Percentiles rank a stretch among this genome's conserved stretches.
phyloP scores from a whole-genome alignment of 92 coral and sea anemone genomes.

The Porites lobata region DNA sequence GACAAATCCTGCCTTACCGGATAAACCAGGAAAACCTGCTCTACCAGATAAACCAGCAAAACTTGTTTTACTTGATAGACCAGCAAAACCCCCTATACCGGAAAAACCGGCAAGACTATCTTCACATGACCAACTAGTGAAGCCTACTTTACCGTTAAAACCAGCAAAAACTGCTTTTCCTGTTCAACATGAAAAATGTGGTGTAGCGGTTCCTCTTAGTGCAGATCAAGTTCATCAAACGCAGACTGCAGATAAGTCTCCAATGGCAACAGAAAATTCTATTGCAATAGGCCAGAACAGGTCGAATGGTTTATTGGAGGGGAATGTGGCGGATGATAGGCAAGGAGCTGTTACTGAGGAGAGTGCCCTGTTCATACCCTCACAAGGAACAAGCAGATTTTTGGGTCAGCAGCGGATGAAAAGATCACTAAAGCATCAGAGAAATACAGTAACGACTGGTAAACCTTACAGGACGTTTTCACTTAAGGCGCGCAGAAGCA shows the following conservation, averaged over 20 bases:
- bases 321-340: not conserved
- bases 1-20: not conserved
- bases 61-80: not conserved
- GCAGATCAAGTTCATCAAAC: slow-evolving; percentile 23
- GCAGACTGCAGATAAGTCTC: not conserved
- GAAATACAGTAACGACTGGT: not conserved
- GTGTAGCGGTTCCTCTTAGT: not conserved
- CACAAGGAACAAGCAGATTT: slow-evolving; percentile 51
- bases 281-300: not conserved
- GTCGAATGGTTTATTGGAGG: not conserved
- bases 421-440: slow-evolving; percentile 10
- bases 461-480: slow-evolving; percentile 19
- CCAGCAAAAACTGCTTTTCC: not conserved
- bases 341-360: not conserved
- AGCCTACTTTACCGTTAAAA: not conserved
- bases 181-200: not conserved
- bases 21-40: not conserved
- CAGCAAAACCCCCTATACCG: not conserved
- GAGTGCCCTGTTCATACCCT: slow-evolving; percentile 12
- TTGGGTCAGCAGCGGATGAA: slow-evolving; percentile 39
- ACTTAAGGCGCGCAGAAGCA: slow-evolving; percentile 4
- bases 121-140: not conserved
- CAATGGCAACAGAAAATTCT: not conserved
- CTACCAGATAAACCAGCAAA: not conserved
- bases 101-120: not conserved